These are phyloP conservation scores for Heteronetta atricapilla DNA, from an alignment of 2,113 vertebrate genomes.

Conservation along the genomic window DNA sequence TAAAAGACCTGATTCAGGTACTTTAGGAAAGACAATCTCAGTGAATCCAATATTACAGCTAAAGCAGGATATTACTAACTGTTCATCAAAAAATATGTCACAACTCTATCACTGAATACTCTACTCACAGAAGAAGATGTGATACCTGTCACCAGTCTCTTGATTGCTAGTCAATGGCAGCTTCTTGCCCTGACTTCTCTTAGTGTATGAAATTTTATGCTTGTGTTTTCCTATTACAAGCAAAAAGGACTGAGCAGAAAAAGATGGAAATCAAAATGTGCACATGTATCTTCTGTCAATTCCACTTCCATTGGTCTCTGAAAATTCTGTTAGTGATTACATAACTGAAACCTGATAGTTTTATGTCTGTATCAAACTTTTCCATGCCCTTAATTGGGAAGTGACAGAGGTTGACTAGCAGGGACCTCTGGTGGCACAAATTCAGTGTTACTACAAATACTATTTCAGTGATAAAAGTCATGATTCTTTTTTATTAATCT, in stretches of 20 bases:
- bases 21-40: background rate
- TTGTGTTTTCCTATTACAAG: background rate
- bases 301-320: background rate
- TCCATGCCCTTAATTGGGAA: background rate
- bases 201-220: background rate
- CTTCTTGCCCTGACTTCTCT: background rate
- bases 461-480: background rate
- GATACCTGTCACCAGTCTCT: background rate
- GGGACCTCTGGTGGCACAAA: conserved; percentile 62
- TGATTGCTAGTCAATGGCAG: background rate
- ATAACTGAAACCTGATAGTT: background rate
- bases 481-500: background rate
- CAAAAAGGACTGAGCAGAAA: background rate
- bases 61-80: background rate
- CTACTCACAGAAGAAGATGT: background rate
- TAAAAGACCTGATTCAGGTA: background rate
- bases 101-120: background rate
- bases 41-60: background rate
- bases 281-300: background rate
- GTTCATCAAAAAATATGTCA: background rate
- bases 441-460: background rate
- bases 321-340: background rate
- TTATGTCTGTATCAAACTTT: background rate
- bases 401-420: background rate
- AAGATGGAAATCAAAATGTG: background rate